These are phyloP conservation scores for Cephonodes hylas DNA, from an alignment of 2,888 invertebrate genomes.

Conservation along the genomic window DNA sequence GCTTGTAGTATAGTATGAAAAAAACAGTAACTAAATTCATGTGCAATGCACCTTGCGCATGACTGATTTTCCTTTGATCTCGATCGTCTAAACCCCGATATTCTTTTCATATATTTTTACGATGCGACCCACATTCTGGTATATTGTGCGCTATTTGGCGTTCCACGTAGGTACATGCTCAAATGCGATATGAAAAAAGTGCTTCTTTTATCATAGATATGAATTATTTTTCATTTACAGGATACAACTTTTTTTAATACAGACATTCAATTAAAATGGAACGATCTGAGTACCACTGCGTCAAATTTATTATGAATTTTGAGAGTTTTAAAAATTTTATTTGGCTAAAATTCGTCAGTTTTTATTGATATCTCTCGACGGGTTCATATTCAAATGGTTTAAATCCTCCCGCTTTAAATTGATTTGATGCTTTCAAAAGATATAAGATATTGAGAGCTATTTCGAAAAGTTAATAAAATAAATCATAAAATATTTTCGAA, in stretches of 20 bases:
- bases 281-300: too few relatives aligned
- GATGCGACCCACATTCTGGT: conserved; percentile 25
- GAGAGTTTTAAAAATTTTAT: too few relatives aligned
- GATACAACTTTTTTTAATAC: too few relatives aligned
- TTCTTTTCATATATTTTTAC: conserved; percentile 29
- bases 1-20: background rate
- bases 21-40: background rate
- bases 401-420: too few relatives aligned
- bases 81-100: conserved; percentile 22
- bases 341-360: too few relatives aligned
- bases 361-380: too few relatives aligned
- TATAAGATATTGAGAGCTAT: background rate
- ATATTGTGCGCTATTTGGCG: conserved; percentile 27
- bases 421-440: background rate
- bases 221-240: background rate
- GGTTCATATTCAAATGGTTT: too few relatives aligned
- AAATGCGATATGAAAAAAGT: conserved; percentile 13
- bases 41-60: conserved; percentile 27
- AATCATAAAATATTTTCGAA: background rate
- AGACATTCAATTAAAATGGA: too few relatives aligned
- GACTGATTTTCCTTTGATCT: conserved; percentile 35
- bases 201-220: conserved; percentile 12
- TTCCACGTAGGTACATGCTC: conserved; percentile 13
- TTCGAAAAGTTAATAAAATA: background rate
- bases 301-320: too few relatives aligned